phyloP scores from a whole-genome alignment of 1,140 invertebrate species.

The Sminthurinus signatus region DNA sequence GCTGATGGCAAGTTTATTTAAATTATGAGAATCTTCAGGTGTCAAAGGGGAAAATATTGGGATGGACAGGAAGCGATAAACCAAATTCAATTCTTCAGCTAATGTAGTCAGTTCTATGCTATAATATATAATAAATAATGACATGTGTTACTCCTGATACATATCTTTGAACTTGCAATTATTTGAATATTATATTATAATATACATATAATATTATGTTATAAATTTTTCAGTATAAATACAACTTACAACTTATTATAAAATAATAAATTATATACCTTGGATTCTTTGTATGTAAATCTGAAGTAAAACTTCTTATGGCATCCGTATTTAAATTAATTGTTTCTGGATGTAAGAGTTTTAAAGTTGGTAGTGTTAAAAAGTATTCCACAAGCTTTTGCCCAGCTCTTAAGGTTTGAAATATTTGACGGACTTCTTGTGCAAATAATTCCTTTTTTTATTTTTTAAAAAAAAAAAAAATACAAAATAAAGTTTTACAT shows the following conservation, averaged over 20 bases:
- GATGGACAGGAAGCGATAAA: constrained; percentile 31
- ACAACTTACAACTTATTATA: neutral
- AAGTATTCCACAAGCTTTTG: constrained; percentile 35
- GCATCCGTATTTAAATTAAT: constrained; percentile 21
- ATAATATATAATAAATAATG: neutral
- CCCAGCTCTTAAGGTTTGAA: constrained; percentile 31
- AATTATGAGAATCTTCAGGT: constrained; percentile 25
- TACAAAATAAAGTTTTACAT: too few species aligned
- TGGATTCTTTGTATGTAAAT: constrained; percentile 9
- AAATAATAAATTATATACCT: constrained; percentile 7
- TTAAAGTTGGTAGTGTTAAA: constrained; percentile 27
- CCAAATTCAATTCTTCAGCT: constrained; percentile 36
- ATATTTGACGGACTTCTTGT: constrained; percentile 33
- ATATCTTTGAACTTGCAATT: too few species aligned
- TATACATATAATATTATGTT: too few species aligned
- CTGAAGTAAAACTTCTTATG: constrained; percentile 19
- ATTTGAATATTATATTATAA: too few species aligned
- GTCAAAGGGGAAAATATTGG: constrained; percentile 25
- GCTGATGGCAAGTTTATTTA: constrained; percentile 22
- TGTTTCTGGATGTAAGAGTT: constrained; percentile 16
- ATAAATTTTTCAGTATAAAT: too few species aligned
- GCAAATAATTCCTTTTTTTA: constrained; percentile 34
- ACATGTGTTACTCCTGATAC: too few species aligned
- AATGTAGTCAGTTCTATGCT: constrained; percentile 14
- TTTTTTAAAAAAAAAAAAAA: neutral